Evolutionary conservation across 2,888 invertebrate genomes (phyloP), one percentile per base, ranked within the genome.

Genomic region (Leptopilina drosophilae): DNA sequence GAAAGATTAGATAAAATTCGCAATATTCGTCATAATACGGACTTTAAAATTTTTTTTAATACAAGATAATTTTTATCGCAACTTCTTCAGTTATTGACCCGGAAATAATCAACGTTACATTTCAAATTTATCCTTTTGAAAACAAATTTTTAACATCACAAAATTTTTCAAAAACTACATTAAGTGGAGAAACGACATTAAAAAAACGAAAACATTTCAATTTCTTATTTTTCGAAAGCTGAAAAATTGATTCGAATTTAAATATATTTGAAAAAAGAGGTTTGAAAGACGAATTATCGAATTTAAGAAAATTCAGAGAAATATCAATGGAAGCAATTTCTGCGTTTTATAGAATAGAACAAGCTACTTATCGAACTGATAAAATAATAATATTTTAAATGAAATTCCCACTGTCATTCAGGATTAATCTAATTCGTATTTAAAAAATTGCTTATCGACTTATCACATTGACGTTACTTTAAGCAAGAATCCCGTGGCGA

Each of bases 381-480:
- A 66, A 66, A 66, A 40, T 42, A 7, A 9, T 66, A n/a, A 66
- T 42, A 42, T 66, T 40, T 66, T 15, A 66, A 66, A 15, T n/a
- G 15, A 40, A 66, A 46, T 42, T 46, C 15, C 46, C 40, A n/a
- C 65, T 66, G 66, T 66, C 42, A 66, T 42, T 66, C 42, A 66
- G 42, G 4, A 15, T 66, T 42, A 66, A 42, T 42, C n/a, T 15
- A 42, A 66, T 66, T 42, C n/a, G 42, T 46, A 66, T 33, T 66
- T 7, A 66, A 42, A 66, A 66, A 66, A 15, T 62, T 66, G 42
- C 40, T 66, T 66, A 42, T 66, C 42, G 62, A 62, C 15, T 62
- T 62, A 62, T 62, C 62, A n/a, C 15, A 15, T 15, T 59, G 59
- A 59, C 64, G 26, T 12, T 46, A 42, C n/a, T 46, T 66, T 15